Evolutionary conservation across 2,888 invertebrate genomes (phyloP).

Genomic region (Acleris laterana): DNA sequence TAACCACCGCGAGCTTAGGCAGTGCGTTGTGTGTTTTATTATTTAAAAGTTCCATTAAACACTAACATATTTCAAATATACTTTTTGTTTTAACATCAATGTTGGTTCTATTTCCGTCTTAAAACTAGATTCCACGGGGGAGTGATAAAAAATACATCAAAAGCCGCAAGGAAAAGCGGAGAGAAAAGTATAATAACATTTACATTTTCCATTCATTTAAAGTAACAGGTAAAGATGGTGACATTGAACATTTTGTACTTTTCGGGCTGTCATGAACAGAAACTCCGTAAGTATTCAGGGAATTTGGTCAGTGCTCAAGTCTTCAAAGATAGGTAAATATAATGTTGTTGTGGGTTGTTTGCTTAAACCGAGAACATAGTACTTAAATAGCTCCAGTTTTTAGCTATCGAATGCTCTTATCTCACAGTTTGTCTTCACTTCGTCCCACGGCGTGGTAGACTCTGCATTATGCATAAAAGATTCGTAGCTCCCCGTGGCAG

Average conservation of each 20-base stretch:
- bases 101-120: slow-evolving; percentile 35
- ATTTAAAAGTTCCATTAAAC: neutral
- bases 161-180: slow-evolving; percentile 30
- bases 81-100: neutral
- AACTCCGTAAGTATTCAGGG: neutral
- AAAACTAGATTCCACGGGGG: slow-evolving; percentile 38
- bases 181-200: slow-evolving; percentile 40
- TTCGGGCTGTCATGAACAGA: slow-evolving; percentile 26
- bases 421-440: slow-evolving; percentile 16
- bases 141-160: slow-evolving; percentile 34
- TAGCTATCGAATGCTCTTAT: slow-evolving; percentile 5
- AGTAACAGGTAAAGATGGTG: slow-evolving; percentile 39
- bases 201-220: slow-evolving; percentile 42
- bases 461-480: slow-evolving; percentile 31
- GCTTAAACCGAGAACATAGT: neutral
- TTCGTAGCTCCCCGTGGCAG: slow-evolving; percentile 16
- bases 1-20: no score
- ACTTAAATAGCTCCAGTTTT: neutral
- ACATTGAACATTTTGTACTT: slow-evolving; percentile 32
- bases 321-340: slow-evolving; percentile 9
- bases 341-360: slow-evolving; percentile 11
- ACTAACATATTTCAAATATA: no score
- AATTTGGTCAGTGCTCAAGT: neutral
- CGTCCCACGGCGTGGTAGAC: slow-evolving; percentile 7
- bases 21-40: neutral